These are phyloP conservation scores for Amphipoea oculea DNA, from an alignment of 2,888 invertebrate species.

Conservation along the genomic window DNA sequence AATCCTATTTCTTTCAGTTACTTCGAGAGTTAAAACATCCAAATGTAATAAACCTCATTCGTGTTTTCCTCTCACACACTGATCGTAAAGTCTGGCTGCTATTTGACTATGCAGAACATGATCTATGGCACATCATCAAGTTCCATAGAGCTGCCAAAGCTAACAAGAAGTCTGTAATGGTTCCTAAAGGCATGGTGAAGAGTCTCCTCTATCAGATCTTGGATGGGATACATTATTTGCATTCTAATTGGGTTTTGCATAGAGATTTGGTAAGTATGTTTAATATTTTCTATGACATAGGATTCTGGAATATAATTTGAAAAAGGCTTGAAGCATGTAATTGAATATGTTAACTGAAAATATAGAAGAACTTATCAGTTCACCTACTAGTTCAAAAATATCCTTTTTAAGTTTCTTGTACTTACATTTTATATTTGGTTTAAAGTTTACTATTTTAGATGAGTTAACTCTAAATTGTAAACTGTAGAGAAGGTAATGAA, in stretches of 20 bases:
- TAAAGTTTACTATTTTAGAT: background rate
- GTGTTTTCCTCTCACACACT: constrained; percentile 98
- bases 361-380: background rate
- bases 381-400: background rate
- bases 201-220: constrained; percentile 99
- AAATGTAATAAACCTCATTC: constrained; percentile 98
- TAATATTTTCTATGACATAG: background rate
- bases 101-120: constrained; percentile 99
- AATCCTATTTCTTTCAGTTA: constrained; percentile 91
- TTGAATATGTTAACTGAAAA: background rate
- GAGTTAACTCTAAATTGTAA: background rate
- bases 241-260: constrained; percentile 99
- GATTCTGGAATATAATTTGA: background rate
- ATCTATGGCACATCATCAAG: constrained; percentile 99
- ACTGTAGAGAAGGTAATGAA: no score
- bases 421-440: background rate
- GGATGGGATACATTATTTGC: constrained; percentile 99
- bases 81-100: constrained; percentile 99
- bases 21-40: constrained; percentile 98
- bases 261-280: constrained; percentile 95
- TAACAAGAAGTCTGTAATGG: constrained; percentile 98
- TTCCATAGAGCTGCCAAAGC: constrained; percentile 99
- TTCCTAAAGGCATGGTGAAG: constrained; percentile 99
- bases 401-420: background rate
- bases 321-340: background rate